These are phyloP conservation scores for Enteromius fasciolatus DNA, from an alignment of 2,797 vertebrate genomes.

Conservation along the genomic window DNA sequence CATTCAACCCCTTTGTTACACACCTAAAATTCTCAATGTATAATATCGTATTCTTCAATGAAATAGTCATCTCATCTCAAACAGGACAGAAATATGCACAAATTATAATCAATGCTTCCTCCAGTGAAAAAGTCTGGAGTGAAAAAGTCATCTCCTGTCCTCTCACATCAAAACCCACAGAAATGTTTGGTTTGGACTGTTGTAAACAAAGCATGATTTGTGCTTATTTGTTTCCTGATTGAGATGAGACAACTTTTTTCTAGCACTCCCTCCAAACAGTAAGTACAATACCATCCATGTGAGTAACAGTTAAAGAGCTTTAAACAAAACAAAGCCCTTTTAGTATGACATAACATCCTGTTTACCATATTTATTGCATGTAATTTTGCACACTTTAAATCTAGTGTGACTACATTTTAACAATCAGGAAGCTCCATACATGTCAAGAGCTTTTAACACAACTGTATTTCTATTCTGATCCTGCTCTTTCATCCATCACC, in stretches of 20 bases:
- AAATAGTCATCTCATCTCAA: background rate
- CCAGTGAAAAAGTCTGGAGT: background rate
- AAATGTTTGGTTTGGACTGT: background rate
- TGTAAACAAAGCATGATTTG: background rate
- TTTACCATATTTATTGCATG: background rate
- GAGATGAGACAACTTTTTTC: background rate
- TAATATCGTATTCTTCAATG: background rate
- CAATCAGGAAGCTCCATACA: background rate
- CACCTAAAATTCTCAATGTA: background rate
- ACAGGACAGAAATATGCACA: background rate
- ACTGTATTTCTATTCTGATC: background rate
- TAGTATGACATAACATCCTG: background rate
- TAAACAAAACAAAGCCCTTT: background rate
- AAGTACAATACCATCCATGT: background rate
- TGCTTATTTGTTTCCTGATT: background rate
- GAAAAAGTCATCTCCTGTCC: background rate
- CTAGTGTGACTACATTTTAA: background rate
- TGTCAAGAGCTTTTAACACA: background rate
- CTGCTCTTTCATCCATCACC: background rate
- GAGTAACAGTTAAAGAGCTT: background rate
- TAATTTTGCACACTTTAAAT: background rate
- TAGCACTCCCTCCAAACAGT: background rate
- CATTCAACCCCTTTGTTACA: too few species aligned
- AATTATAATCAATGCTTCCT: background rate
- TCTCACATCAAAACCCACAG: background rate